Percentiles rank a stretch among this genome's conserved stretches.
Conservation (phyloP, 2,888 invertebrate genomes). For the Scaptodrosophila latifasciaeformis region DNA sequence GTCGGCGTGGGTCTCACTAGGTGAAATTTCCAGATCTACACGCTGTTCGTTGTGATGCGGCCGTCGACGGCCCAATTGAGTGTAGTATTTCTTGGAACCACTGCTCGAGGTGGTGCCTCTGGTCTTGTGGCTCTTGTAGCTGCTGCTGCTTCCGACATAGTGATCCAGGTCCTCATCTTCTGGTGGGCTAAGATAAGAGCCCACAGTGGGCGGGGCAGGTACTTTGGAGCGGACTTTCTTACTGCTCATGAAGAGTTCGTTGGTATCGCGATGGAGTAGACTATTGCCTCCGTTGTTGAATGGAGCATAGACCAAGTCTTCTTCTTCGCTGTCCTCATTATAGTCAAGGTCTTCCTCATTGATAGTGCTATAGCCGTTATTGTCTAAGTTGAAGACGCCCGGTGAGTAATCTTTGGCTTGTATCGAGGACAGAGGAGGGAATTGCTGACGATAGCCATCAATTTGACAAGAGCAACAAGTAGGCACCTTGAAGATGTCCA, state of each 20-base stretch:
- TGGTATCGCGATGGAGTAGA: slow-evolving; percentile 46
- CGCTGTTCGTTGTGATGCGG: slow-evolving; percentile 57
- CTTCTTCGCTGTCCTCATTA: slow-evolving; percentile 69
- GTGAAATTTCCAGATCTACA: slow-evolving; percentile 67
- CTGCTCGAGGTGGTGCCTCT: slow-evolving; percentile 17
- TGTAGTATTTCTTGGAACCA: slow-evolving; percentile 50
- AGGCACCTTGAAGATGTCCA: slow-evolving; percentile 90
- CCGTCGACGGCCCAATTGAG: slow-evolving; percentile 39
- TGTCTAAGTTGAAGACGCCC: slow-evolving; percentile 31
- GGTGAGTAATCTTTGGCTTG: slow-evolving; percentile 64
- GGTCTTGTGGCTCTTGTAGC: slow-evolving; percentile 46
- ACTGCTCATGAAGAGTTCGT: slow-evolving; percentile 59
- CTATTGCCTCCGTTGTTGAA: slow-evolving; percentile 28
- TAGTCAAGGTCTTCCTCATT: slow-evolving; percentile 69
- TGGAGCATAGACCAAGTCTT: slow-evolving; percentile 51
- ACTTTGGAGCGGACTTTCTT: slow-evolving; percentile 63
- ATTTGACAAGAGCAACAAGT: slow-evolving; percentile 90
- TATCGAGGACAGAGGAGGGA: slow-evolving; percentile 76
- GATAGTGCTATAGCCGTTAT: slow-evolving; percentile 56
- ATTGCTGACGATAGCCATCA: slow-evolving; percentile 83
- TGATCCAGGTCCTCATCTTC: slow-evolving; percentile 53
- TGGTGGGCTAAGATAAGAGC: slow-evolving; percentile 72
- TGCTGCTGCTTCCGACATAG: slow-evolving; percentile 26
- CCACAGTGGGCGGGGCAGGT: slow-evolving; percentile 62
- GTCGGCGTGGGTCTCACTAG: slow-evolving; percentile 66